Base-by-base conservation (phyloP, 2,797 vertebrate species). In the Sciurus carolinensis region DNA sequence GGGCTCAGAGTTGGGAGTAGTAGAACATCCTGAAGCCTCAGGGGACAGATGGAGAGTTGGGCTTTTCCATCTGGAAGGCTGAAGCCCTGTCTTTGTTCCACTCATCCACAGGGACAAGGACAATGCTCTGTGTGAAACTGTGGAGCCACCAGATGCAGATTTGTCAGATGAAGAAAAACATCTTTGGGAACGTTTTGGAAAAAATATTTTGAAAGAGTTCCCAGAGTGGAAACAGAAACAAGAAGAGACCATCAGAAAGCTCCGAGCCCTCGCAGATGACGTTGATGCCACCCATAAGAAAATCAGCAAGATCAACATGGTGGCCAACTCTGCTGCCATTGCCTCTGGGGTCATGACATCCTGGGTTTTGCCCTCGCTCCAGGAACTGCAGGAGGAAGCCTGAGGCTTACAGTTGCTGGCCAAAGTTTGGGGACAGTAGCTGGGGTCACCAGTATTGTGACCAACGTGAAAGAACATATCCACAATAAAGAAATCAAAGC, bases 281-380 rank as follows among this genome's bases (percentile, higher is more conserved):
- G 10, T 66, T 0, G 92, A 98, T 14, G 0, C 33, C 54, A 52
- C 1, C 28, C 95, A 97, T 62, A 36, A 50, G 39, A 89, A 5
- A 0, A 30, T 90, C 62, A 42, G 90, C 72, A 88, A 84, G 18
- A 52, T 76, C 94, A 90, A 17, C 0, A 0, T 97, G n/a, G 66
- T 75, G 12, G 22, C 92, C 7, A 15, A 1, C 14, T 92, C 88
- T 8, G 3, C 90, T 0, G 13, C 84, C 0, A 33, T 90, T 3
- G 0, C 26, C 36, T 97, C 96, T 0, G 80, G 83, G 0, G 3
- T 73, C 7, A 4, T 89, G 94, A 59, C 62, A 1, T 97, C 72
- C 3, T 97, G 67, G 97, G 97, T 1, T 75, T 97, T 7, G 87
- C 20, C 26, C 54, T 98, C 0, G 90, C 87, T 20, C 95, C 96